Percentiles rank a stretch among this genome's conserved stretches.
Evolutionary conservation across 2,888 invertebrate genomes (phyloP).

Genomic region (Lepidocyrtinus sp.): DNA sequence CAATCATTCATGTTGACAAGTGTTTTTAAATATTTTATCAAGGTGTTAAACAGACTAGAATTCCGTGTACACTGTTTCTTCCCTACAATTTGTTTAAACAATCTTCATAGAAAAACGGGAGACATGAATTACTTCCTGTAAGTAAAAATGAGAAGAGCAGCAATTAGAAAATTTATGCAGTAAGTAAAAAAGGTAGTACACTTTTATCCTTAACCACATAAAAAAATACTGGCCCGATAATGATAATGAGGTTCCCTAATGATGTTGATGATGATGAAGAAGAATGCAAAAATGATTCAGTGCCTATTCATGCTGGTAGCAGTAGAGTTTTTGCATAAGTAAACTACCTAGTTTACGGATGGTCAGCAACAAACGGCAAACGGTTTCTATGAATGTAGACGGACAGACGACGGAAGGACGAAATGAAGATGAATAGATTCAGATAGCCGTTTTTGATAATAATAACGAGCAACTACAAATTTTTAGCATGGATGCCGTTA

Average conservation of each 20-base stretch:
- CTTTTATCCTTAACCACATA: background rate
- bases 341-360: slow-evolving; percentile 16
- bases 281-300: background rate
- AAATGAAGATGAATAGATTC: slow-evolving; percentile 39
- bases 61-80: background rate
- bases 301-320: background rate
- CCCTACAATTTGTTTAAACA: background rate
- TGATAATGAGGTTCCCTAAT: slow-evolving; percentile 49
- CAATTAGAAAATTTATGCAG: background rate
- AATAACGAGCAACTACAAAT: background rate
- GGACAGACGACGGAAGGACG: slow-evolving; percentile 23
- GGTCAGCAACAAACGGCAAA: background rate
- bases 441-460: slow-evolving; percentile 51
- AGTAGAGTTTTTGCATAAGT: background rate
- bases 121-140: background rate
- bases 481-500: slow-evolving; percentile 47
- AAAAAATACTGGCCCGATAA: slow-evolving; percentile 30
- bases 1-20: background rate
- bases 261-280: slow-evolving; percentile 41
- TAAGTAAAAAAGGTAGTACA: background rate
- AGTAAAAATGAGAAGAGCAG: background rate
- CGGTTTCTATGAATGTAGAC: slow-evolving; percentile 18
- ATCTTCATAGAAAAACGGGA: background rate
- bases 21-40: too few relatives aligned
- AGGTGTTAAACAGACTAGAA: background rate